Evolutionary conservation across 1,140 invertebrate species (phyloP), one percentile per base, ranked within the genome.

Genomic region (Drosophila albomicans): DNA sequence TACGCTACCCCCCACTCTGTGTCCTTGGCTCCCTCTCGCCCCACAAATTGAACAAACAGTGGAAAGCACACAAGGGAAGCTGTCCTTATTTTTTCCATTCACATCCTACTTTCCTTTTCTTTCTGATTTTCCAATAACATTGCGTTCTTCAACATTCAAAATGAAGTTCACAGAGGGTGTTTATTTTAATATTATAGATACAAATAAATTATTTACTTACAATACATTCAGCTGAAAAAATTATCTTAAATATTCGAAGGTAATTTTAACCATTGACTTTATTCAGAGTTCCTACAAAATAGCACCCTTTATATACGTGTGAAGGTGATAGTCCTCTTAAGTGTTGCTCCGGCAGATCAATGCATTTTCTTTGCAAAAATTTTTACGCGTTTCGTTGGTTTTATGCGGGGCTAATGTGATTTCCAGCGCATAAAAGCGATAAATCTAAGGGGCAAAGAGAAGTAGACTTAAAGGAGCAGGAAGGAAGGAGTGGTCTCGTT

Each of bases 371-470:
- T 70, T 66, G 28, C 28, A 57, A 73, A 59, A 43, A 67, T 88
- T 82, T 85, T 79, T 71, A 74, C 78, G 77, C 84, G 72, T 65
- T 88, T 79, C 80, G 70, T 82, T 88, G 79, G 79, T 79, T 88
- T 82, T 80, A 78, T 80, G 76, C 77, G 57, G 54, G 65, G 58
- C 84, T 87, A 88, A 87, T 88, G 82, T 88, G 84, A 87, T 87
- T 82, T 87, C 20, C 84, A 88, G 76, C 82, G 84, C 73, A 82
- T 88, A 82, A 87, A 88, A 88, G 71, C 82, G 79, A 87, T 87
- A 87, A 87, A 87, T 87, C 82, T 79, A 80, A 72, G 75, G 46
- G 35, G 15, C 46, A 1, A 13, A 15, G 20, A 38, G 45, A 3
- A 5, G 20, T 5, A 38, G 41, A 38, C 7, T 32, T 8, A 38